Percentiles rank a stretch among this genome's conserved stretches.
phyloP scores from a whole-genome alignment of 2,888 invertebrate species.

The Caenorhabditis angaria region DNA sequence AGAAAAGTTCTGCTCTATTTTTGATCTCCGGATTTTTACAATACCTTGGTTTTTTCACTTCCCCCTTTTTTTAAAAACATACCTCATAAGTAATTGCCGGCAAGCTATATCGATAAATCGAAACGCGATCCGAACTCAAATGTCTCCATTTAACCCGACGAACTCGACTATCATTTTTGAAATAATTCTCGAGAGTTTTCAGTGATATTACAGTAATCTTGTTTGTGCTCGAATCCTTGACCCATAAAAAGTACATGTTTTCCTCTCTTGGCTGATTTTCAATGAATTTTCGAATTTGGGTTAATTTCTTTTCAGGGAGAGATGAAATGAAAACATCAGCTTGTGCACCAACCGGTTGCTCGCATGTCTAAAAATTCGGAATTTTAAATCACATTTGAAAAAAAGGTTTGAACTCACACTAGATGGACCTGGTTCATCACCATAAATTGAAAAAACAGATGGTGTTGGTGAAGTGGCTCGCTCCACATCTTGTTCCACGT shows the following conservation, averaged over 20 bases:
- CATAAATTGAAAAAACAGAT: slow-evolving; percentile 54
- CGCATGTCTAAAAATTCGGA: slow-evolving; percentile 35
- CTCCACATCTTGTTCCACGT: not conserved
- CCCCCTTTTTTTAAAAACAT: not conserved
- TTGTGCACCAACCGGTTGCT: slow-evolving; percentile 56
- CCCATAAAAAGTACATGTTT: slow-evolving; percentile 55
- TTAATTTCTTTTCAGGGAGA: slow-evolving; percentile 49
- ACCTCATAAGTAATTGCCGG: slow-evolving; percentile 54
- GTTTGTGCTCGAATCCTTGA: slow-evolving; percentile 47
- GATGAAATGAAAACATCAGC: slow-evolving; percentile 55
- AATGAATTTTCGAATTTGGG: slow-evolving; percentile 45
- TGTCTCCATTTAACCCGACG: slow-evolving; percentile 57
- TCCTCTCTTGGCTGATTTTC: slow-evolving; percentile 53
- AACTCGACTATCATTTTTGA: slow-evolving; percentile 51
- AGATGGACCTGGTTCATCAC: slow-evolving; percentile 51
- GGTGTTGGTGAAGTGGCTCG: slow-evolving; percentile 39
- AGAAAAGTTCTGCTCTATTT: too few relatives aligned
- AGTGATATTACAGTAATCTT: slow-evolving; percentile 56
- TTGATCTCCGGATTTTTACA: too few relatives aligned
- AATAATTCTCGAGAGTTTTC: slow-evolving; percentile 55
- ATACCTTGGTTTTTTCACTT: too few relatives aligned
- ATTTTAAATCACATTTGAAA: not conserved
- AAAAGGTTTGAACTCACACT: slow-evolving; percentile 21
- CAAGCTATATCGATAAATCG: slow-evolving; percentile 53
- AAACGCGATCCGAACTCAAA: slow-evolving; percentile 49